phyloP scores from a whole-genome alignment of 1,140 invertebrate genomes.

The Drosophila takahashii region DNA sequence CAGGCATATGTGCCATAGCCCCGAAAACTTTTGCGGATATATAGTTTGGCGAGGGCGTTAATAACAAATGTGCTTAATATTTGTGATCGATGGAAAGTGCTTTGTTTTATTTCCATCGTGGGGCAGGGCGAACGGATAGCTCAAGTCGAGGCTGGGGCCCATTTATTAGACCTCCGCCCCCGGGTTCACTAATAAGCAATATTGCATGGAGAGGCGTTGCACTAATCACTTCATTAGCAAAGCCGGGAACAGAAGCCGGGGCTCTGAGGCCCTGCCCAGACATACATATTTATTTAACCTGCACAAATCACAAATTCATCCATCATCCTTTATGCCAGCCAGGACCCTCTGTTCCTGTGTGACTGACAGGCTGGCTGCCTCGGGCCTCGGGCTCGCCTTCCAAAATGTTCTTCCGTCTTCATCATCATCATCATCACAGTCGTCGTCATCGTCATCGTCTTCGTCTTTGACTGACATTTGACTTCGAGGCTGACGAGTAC shows the following conservation, averaged over 20 bases:
- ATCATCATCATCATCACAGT: conserved; percentile 23
- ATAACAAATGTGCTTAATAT: conserved; percentile 82
- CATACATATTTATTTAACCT: conserved; percentile 77
- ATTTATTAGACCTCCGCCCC: conserved; percentile 56
- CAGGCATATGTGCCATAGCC: conserved; percentile 67
- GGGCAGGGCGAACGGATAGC: conserved; percentile 12
- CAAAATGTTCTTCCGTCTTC: conserved; percentile 53
- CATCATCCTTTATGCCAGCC: conserved; percentile 73
- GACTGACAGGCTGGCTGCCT: conserved; percentile 61
- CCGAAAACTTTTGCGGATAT: conserved; percentile 44
- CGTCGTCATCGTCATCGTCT: conserved; percentile 35
- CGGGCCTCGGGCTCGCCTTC: conserved; percentile 13
- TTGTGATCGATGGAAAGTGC: conserved; percentile 81
- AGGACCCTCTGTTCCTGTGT: conserved; percentile 42
- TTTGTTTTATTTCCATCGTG: conserved; percentile 67
- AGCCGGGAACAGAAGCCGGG: conserved; percentile 16
- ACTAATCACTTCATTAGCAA: conserved; percentile 82
- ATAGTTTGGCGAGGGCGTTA: conserved; percentile 45
- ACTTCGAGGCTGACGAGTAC: conserved; percentile 75
- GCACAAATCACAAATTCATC: conserved; percentile 82
- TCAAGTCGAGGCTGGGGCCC: conserved; percentile 45
- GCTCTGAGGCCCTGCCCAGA: conserved; percentile 26
- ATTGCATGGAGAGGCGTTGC: conserved; percentile 73
- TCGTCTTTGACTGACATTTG: conserved; percentile 80
- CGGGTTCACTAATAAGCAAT: conserved; percentile 54